Conservation (phyloP, 2,888 invertebrate species). For the Spodoptera picta region DNA sequence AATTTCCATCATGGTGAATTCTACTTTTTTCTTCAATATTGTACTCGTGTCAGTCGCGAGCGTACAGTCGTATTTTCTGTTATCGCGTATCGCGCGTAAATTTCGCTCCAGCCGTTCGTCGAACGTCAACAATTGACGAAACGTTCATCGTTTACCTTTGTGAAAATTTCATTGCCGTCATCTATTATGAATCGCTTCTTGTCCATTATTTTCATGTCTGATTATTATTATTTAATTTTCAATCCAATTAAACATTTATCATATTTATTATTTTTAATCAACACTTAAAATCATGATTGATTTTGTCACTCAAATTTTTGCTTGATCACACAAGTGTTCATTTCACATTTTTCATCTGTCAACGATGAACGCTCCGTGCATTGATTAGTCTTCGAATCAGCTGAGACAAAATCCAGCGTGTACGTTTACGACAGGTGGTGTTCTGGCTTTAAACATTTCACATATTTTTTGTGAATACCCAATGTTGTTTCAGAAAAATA, state of each 20-base stretch:
- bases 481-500: not conserved
- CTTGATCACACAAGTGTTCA: conserved; percentile 37
- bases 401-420: conserved; percentile 73
- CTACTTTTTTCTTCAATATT: conserved; percentile 57
- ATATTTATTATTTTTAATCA: conserved; percentile 9
- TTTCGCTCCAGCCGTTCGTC: conserved; percentile 71
- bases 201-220: conserved; percentile 27
- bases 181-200: conserved; percentile 46
- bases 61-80: conserved; percentile 69
- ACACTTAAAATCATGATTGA: conserved; percentile 23
- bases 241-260: conserved; percentile 14
- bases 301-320: conserved; percentile 18
- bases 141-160: conserved; percentile 72
- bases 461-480: conserved; percentile 46
- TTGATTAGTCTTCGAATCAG: conserved; percentile 72
- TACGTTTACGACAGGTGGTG: conserved; percentile 69
- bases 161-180: conserved; percentile 54
- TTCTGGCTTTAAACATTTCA: conserved; percentile 59
- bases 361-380: conserved; percentile 73
- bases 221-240: conserved; percentile 21
- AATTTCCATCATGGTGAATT: conserved; percentile 42
- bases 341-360: conserved; percentile 33
- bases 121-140: conserved; percentile 80
- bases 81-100: conserved; percentile 76
- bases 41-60: conserved; percentile 68